A percentile compares a stretch with the other conserved stretches of the same genome.
Evolutionary conservation across 2,888 invertebrate genomes (phyloP).

Genomic region (Thalpophila matura): DNA sequence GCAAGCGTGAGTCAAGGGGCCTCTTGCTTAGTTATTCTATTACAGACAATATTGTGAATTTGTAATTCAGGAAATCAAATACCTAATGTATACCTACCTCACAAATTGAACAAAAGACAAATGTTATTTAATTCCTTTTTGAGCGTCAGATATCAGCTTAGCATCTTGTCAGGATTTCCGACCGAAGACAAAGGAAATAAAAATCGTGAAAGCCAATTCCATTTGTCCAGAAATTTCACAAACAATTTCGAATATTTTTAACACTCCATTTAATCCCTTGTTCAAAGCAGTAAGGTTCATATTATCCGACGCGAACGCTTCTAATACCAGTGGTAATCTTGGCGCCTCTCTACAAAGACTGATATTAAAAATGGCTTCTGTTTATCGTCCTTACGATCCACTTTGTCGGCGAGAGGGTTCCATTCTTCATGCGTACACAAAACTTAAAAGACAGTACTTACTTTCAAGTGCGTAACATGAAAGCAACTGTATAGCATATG

Average conservation of each 20-base stretch:
- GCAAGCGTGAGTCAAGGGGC: conserved; percentile 48
- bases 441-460: conserved; percentile 55
- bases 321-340: conserved; percentile 10
- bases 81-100: conserved; percentile 3
- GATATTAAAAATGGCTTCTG: conserved; percentile 49
- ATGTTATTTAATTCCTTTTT: conserved; percentile 1
- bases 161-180: conserved; percentile 5
- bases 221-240: background rate
- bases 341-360: conserved; percentile 13
- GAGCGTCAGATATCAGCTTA: conserved; percentile 9
- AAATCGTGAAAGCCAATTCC: background rate
- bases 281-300: conserved; percentile 8
- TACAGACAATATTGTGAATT: conserved; percentile 36
- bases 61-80: conserved; percentile 40
- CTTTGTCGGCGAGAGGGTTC: conserved; percentile 45
- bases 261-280: background rate
- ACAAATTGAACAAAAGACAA: conserved; percentile 9
- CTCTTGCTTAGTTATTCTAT: conserved; percentile 33
- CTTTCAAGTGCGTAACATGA: conserved; percentile 61
- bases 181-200: background rate
- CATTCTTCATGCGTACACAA: conserved; percentile 39
- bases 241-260: conserved; percentile 11
- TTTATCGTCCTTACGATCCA: conserved; percentile 55
- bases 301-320: conserved; percentile 11
- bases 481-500: conserved; percentile 59